A percentile compares a stretch with the other conserved stretches of the same genome.
phyloP scores from a whole-genome alignment of 1,140 invertebrate genomes.

The Ceratoteleas bidentatus region DNA sequence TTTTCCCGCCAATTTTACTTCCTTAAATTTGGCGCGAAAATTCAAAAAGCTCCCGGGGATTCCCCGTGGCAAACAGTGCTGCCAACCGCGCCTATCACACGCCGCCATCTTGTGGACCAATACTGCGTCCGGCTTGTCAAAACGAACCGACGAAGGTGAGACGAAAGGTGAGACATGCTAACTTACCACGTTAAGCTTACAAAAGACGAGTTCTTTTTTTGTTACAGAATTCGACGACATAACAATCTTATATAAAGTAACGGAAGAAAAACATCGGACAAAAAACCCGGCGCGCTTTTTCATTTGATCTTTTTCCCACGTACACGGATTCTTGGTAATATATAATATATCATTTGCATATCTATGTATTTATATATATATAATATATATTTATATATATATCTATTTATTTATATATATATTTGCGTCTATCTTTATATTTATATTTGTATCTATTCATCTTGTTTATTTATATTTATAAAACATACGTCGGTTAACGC shows the following conservation, averaged over 20 bases:
- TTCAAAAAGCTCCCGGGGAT: too few relatives aligned
- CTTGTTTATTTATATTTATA: constrained; percentile 38
- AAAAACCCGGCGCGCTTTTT: constrained; percentile 21
- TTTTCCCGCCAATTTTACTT: too few relatives aligned
- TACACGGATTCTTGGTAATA: constrained; percentile 33
- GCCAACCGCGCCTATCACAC: too few relatives aligned
- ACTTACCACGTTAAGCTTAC: constrained; percentile 38
- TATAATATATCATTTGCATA: constrained; percentile 25
- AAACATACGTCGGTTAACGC: constrained; percentile 57
- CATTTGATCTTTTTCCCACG: constrained; percentile 39
- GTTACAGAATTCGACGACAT: constrained; percentile 51
- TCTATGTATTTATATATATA: constrained; percentile 23
- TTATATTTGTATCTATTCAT: too few relatives aligned
- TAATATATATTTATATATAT: constrained; percentile 36
- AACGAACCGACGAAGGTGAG: constrained; percentile 64
- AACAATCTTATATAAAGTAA: constrained; percentile 49
- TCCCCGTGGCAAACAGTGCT: too few relatives aligned
- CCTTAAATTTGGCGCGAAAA: too few relatives aligned
- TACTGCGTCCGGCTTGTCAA: constrained; percentile 70
- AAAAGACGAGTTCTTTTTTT: constrained; percentile 16
- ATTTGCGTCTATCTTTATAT: too few relatives aligned
- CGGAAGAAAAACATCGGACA: constrained; percentile 36
- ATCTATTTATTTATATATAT: constrained; percentile 37
- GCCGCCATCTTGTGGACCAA: constrained; percentile 67
- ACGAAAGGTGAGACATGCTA: constrained; percentile 39